phyloP scores from a whole-genome alignment of 2,113 vertebrate genomes.

The Hiodon alosoides region DNA sequence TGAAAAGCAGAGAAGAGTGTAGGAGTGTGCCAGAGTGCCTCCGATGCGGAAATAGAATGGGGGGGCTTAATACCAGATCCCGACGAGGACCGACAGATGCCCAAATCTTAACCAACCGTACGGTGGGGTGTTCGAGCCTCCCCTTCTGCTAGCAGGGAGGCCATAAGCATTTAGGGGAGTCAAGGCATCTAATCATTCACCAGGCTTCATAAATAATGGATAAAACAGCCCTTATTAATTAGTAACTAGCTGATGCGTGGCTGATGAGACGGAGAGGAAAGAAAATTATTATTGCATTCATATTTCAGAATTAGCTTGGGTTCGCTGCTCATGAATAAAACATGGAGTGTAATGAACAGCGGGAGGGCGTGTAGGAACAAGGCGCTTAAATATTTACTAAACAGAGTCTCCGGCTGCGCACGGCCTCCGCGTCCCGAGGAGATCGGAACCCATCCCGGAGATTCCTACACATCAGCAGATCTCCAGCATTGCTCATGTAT shows the following conservation, averaged over 20 bases:
- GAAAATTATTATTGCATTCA: slow-evolving; percentile 62
- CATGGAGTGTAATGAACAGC: slow-evolving; percentile 57
- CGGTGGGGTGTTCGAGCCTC: background rate
- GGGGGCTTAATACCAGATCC: background rate
- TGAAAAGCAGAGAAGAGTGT: background rate
- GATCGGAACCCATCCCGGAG: background rate
- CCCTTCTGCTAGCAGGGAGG: slow-evolving; percentile 29
- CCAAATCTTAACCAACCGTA: too few species aligned
- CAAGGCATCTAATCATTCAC: slow-evolving; percentile 53
- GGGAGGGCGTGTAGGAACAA: slow-evolving; percentile 57
- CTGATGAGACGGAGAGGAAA: slow-evolving; percentile 32
- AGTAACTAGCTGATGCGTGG: slow-evolving; percentile 49
- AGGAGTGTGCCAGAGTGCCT: background rate
- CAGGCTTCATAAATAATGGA: slow-evolving; percentile 57
- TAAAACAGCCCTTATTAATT: slow-evolving; percentile 55
- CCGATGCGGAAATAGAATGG: background rate
- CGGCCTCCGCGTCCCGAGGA: background rate
- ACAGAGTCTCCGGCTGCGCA: slow-evolving; percentile 35
- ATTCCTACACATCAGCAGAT: too few species aligned
- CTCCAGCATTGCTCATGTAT: background rate
- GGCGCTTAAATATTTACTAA: slow-evolving; percentile 61
- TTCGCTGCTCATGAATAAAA: slow-evolving; percentile 70
- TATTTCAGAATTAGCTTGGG: slow-evolving; percentile 63
- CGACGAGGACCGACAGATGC: background rate
- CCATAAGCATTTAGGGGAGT: slow-evolving; percentile 42